These are phyloP conservation scores for Zaprionus camerounensis DNA, from an alignment of 1,140 invertebrate genomes.

Conservation along the genomic window DNA sequence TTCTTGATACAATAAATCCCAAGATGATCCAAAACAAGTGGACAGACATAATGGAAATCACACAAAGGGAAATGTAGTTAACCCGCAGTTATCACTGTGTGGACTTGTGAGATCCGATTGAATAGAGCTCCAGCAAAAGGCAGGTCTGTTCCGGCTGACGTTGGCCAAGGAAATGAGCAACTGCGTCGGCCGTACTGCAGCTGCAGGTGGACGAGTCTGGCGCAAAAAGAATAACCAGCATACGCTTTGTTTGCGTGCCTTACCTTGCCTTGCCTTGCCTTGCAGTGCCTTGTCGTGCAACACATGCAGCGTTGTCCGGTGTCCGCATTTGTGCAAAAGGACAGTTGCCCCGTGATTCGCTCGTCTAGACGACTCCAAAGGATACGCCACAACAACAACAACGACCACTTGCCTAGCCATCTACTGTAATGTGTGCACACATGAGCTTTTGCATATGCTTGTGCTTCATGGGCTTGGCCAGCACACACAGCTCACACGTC, in stretches of 20 bases:
- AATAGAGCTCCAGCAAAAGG: constrained; percentile 3
- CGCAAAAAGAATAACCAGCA: constrained; percentile 41
- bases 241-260: constrained; percentile 49
- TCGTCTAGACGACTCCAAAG: constrained; percentile 59
- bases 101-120: background rate
- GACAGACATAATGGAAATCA: constrained; percentile 25
- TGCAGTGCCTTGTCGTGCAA: constrained; percentile 18
- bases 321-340: constrained; percentile 48
- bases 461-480: constrained; percentile 35
- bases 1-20: background rate
- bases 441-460: constrained; percentile 49
- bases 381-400: constrained; percentile 28
- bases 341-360: constrained; percentile 62
- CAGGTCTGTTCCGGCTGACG: constrained; percentile 42
- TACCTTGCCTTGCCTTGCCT: constrained; percentile 1
- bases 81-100: constrained; percentile 12
- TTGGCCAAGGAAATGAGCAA: constrained; percentile 48
- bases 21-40: constrained; percentile 10
- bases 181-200: constrained; percentile 37
- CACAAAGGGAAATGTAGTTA: background rate
- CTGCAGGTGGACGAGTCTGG: constrained; percentile 28
- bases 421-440: constrained; percentile 44
- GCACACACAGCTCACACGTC: constrained; percentile 16
- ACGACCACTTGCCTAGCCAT: constrained; percentile 5
- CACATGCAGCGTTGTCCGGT: constrained; percentile 37